Evolutionary conservation across 2,113 vertebrate genomes (phyloP).

Genomic region (Mesembrinibis cayennensis): DNA sequence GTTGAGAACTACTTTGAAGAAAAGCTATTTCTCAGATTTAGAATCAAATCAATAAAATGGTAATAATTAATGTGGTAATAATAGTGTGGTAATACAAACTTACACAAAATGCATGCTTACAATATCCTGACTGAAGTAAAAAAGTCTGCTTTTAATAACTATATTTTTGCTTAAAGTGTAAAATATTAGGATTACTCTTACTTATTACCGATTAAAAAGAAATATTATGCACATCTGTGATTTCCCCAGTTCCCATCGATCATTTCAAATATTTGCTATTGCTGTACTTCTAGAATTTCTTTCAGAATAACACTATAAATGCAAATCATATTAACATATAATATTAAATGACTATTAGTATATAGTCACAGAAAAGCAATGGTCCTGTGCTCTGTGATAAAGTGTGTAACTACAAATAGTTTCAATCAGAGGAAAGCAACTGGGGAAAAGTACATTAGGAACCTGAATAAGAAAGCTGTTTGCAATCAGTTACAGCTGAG

Average conservation of each 20-base stretch:
- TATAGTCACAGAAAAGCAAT: not conserved
- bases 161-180: not conserved
- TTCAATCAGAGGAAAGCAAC: slow-evolving; percentile 58
- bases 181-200: not conserved
- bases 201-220: not conserved
- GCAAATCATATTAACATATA: slow-evolving; percentile 13
- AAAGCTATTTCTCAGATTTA: not conserved
- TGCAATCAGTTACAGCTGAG: slow-evolving; percentile 73
- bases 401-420: slow-evolving; percentile 14
- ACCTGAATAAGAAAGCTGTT: slow-evolving; percentile 42
- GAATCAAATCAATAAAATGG: not conserved
- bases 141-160: not conserved
- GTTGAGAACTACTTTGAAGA: not conserved
- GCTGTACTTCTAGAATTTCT: not conserved
- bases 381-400: slow-evolving; percentile 3
- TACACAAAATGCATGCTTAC: not conserved
- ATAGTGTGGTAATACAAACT: not conserved
- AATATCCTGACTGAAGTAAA: not conserved
- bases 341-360: slow-evolving; percentile 27
- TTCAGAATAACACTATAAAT: slow-evolving; percentile 16
- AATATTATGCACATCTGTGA: not conserved
- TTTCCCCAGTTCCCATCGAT: not conserved
- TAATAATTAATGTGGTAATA: not conserved
- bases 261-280: not conserved
- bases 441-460: slow-evolving; percentile 60